Evolutionary conservation across 2,888 invertebrate genomes (phyloP).

Genomic region (Xestia sexstrigata): DNA sequence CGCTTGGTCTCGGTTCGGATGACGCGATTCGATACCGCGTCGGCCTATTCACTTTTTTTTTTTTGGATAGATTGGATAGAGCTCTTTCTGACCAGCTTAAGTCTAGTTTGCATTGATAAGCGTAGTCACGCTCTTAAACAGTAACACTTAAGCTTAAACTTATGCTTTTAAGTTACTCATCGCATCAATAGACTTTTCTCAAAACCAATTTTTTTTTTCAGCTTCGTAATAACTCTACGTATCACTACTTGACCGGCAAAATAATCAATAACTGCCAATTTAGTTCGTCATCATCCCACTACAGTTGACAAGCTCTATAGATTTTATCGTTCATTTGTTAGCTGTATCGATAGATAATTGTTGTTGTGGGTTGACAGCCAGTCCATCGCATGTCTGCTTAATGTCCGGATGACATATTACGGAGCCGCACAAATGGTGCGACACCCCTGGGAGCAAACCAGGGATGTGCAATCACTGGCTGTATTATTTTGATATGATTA

Average conservation of each 20-base stretch:
- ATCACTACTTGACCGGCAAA: neutral
- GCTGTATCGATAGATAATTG: conserved; percentile 49
- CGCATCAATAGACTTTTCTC: neutral
- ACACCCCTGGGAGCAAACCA: conserved; percentile 47
- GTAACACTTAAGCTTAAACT: no score
- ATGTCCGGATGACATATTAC: conserved; percentile 58
- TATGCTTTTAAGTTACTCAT: no score
- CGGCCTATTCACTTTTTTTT: neutral
- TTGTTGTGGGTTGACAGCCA: conserved; percentile 38
- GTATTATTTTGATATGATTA: conserved; percentile 46
- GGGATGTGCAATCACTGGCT: conserved; percentile 47
- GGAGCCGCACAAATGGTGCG: conserved; percentile 43
- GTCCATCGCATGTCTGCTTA: conserved; percentile 67
- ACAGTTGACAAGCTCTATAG: conserved; percentile 43
- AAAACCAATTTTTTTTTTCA: no score
- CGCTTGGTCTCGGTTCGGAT: neutral
- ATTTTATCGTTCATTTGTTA: conserved; percentile 49
- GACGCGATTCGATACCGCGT: neutral
- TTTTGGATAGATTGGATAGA: neutral
- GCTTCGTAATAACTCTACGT: no score
- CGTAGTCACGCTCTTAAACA: neutral
- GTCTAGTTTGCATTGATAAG: neutral
- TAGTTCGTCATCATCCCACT: conserved; percentile 1
- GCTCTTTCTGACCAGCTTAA: neutral
- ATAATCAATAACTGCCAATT: conserved; percentile 34